Conservation (phyloP, 2,888 invertebrate genomes). For the Cephus spinipes region DNA sequence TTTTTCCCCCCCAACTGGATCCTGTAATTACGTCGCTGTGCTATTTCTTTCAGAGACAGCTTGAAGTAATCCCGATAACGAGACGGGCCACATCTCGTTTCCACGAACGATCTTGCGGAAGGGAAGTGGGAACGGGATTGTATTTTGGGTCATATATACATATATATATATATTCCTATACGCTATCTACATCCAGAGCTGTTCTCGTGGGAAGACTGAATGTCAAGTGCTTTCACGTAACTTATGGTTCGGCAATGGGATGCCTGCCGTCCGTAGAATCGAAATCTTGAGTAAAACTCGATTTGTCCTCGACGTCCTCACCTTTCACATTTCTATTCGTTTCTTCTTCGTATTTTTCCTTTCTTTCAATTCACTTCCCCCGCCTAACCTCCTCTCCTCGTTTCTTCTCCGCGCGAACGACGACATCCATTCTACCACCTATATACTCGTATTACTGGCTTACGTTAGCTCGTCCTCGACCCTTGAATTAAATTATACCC, state of each 20-base stretch:
- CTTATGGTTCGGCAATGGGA: neutral
- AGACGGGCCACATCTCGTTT: neutral
- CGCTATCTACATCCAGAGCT: neutral
- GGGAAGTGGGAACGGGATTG: neutral
- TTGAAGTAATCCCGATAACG: neutral
- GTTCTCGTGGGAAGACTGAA: neutral
- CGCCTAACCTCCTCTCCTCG: neutral
- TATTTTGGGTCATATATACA: neutral
- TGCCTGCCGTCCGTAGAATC: neutral
- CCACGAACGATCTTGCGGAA: neutral
- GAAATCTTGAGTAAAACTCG: neutral
- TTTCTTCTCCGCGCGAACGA: neutral
- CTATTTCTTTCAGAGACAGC: neutral
- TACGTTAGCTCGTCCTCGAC: slow-evolving; percentile 43
- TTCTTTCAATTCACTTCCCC: neutral
- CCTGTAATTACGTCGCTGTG: neutral
- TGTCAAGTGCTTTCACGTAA: neutral
- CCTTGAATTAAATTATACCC: slow-evolving; percentile 52
- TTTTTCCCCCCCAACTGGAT: too few species aligned
- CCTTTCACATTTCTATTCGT: neutral
- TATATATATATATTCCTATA: too few species aligned
- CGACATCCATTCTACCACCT: neutral
- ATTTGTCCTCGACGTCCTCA: neutral
- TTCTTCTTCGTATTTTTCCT: neutral
- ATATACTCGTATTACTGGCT: slow-evolving; percentile 11